A percentile compares a stretch with the other conserved stretches of the same genome.
These are phyloP conservation scores for Drosophila kanekoi DNA, from an alignment of 2,888 invertebrate genomes.

Conservation along the genomic window DNA sequence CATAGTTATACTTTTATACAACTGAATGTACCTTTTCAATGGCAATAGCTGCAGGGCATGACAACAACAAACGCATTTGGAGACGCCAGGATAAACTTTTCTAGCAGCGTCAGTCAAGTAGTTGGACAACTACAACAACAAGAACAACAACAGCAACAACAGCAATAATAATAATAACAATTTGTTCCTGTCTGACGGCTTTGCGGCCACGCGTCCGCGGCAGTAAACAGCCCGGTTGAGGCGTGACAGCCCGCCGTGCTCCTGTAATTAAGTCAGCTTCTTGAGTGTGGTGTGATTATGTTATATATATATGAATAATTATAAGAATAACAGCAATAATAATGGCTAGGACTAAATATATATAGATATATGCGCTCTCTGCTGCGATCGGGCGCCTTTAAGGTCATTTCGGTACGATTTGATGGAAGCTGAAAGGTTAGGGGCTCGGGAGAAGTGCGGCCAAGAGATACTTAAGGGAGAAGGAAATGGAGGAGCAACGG, in stretches of 20 bases:
- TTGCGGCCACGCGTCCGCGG: background rate
- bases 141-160: conserved; percentile 8
- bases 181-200: conserved; percentile 12
- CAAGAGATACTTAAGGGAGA: too few species aligned
- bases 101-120: conserved; percentile 25
- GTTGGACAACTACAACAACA: conserved; percentile 18
- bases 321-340: background rate
- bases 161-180: conserved; percentile 1
- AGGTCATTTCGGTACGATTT: too few species aligned
- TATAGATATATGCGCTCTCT: background rate
- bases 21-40: background rate
- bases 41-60: conserved; percentile 6
- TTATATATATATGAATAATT: background rate
- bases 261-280: background rate
- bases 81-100: conserved; percentile 45
- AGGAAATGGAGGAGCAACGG: too few species aligned
- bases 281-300: conserved; percentile 4
- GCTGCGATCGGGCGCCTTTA: too few species aligned
- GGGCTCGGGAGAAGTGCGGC: too few species aligned
- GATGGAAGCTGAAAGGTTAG: too few species aligned
- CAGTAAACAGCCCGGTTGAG: conserved; percentile 2
- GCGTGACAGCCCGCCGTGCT: conserved; percentile 16
- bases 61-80: conserved; percentile 42
- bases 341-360: background rate
- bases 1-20: background rate